Conservation (phyloP, 2,888 invertebrate genomes). For the Cecidostiba fungosa region DNA sequence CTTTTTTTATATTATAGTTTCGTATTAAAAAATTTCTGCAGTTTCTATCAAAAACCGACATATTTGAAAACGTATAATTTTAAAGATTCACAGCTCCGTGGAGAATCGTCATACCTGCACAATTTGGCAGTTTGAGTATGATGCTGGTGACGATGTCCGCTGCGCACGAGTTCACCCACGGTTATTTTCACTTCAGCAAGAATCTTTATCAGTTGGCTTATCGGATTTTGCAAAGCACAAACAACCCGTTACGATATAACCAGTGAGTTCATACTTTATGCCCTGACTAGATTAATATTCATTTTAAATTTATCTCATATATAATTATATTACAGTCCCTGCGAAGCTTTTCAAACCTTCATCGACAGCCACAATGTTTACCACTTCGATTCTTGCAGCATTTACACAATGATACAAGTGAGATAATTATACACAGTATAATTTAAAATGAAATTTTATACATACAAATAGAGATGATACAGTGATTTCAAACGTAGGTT, state of each 20-base stretch:
- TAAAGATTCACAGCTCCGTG: slow-evolving; percentile 66
- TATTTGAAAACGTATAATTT: slow-evolving; percentile 66
- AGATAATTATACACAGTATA: background rate
- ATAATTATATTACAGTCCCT: slow-evolving; percentile 64
- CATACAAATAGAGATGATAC: background rate
- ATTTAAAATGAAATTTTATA: background rate
- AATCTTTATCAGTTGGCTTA: background rate
- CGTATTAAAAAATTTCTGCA: background rate
- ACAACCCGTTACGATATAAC: background rate
- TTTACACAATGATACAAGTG: slow-evolving; percentile 66
- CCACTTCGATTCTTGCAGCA: slow-evolving; percentile 62
- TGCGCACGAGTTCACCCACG: slow-evolving; percentile 64
- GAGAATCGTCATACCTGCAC: slow-evolving; percentile 71
- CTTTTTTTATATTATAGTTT: background rate
- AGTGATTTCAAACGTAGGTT: slow-evolving; percentile 59
- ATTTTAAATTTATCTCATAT: slow-evolving; percentile 8
- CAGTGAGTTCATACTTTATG: slow-evolving; percentile 5
- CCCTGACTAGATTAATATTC: too few species aligned
- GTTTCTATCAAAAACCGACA: too few species aligned
- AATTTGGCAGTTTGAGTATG: slow-evolving; percentile 70
- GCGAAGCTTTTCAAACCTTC: slow-evolving; percentile 66
- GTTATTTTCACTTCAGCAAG: slow-evolving; percentile 66
- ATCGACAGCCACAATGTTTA: slow-evolving; percentile 58
- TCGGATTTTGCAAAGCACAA: background rate
- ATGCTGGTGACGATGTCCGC: slow-evolving; percentile 64